These are phyloP conservation scores for Apostichopus japonicus DNA, from an alignment of 35 echinoderm and acorn worm species.

Conservation along the genomic window DNA sequence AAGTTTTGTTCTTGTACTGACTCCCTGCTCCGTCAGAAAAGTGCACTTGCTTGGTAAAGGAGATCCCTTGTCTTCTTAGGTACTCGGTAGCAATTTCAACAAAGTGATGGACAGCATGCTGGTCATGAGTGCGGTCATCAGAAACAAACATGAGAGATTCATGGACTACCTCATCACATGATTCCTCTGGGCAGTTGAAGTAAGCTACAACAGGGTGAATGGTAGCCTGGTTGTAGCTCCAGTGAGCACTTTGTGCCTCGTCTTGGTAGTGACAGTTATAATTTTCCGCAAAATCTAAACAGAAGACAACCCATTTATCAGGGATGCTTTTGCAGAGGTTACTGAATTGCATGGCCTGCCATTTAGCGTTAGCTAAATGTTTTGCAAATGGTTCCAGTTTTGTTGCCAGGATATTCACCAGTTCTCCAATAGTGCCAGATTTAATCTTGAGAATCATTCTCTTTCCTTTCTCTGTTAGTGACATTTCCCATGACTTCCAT, in stretches of 20 bases:
- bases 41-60: background rate
- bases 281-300: constrained; percentile 70
- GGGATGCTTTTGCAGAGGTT: too few relatives aligned
- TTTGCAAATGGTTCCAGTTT: constrained; percentile 55
- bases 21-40: constrained; percentile 35
- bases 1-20: constrained; percentile 44
- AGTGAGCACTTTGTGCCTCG: constrained; percentile 48
- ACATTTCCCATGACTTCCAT: constrained; percentile 55
- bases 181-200: constrained; percentile 7
- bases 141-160: constrained; percentile 51
- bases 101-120: constrained; percentile 72
- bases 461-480: constrained; percentile 16
- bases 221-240: background rate
- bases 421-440: constrained; percentile 12
- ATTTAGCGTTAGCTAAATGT: constrained; percentile 37
- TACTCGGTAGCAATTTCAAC: background rate
- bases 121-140: constrained; percentile 63
- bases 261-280: constrained; percentile 72
- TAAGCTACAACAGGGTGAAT: constrained; percentile 45
- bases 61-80: background rate
- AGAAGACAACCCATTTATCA: constrained; percentile 42
- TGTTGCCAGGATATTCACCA: constrained; percentile 21
- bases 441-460: constrained; percentile 50
- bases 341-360: background rate
- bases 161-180: too few relatives aligned